Evolutionary conservation across 2,113 vertebrate genomes (phyloP).

Genomic region (Tor tambroides): DNA sequence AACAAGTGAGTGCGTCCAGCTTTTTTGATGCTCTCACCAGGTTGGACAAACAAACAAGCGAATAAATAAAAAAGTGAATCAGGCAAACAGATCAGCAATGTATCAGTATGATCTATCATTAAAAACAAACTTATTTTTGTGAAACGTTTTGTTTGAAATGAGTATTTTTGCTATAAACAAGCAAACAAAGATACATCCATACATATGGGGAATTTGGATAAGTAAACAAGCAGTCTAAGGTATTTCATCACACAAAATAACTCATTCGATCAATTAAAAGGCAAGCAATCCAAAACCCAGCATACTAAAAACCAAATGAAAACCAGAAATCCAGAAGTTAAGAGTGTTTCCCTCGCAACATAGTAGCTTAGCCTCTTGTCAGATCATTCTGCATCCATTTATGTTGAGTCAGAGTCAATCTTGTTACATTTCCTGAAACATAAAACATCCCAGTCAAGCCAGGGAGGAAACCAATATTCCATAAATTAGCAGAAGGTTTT

Average conservation of each 20-base stretch:
- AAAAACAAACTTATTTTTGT: not conserved
- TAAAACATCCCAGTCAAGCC: not conserved
- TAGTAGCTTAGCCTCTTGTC: not conserved
- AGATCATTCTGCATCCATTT: constrained; percentile 4
- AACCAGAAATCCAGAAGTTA: not conserved
- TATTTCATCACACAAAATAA: not conserved
- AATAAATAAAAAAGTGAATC: not conserved
- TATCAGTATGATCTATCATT: not conserved
- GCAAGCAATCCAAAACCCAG: not conserved
- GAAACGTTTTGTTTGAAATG: not conserved
- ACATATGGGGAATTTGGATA: too few relatives aligned
- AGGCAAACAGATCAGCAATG: not conserved
- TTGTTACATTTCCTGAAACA: not conserved
- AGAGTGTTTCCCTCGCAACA: not conserved
- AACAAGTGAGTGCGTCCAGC: too few relatives aligned
- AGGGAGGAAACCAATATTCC: not conserved
- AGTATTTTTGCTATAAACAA: not conserved
- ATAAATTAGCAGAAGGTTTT: constrained; percentile 17
- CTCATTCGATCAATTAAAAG: not conserved
- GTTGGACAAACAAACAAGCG: not conserved
- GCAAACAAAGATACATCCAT: too few relatives aligned
- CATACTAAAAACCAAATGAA: not conserved
- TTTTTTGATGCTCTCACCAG: not conserved
- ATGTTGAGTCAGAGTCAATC: constrained; percentile 1
- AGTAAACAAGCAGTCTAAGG: not conserved